Conservation (phyloP, 2,113 vertebrate species). For the Maccullochella peelii region DNA sequence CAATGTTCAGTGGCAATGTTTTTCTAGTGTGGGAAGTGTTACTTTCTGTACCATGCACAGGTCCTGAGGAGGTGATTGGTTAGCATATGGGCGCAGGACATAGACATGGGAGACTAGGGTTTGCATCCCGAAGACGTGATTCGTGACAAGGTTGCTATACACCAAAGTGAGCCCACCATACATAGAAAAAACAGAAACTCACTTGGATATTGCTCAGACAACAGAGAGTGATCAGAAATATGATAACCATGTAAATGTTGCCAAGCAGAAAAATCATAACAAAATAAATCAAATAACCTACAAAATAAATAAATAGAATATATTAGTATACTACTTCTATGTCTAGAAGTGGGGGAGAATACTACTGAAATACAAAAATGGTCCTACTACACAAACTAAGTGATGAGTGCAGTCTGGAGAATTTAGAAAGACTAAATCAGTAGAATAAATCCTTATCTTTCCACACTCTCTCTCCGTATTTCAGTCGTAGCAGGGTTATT, state of each 20-base stretch:
- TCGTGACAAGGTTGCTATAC: background rate
- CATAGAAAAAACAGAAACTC: too few species aligned
- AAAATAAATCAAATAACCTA: background rate
- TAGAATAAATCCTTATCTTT: conserved; percentile 34
- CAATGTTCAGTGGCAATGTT: background rate
- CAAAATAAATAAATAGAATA: background rate
- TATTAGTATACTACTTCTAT: background rate
- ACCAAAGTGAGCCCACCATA: background rate
- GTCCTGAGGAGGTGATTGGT: too few species aligned
- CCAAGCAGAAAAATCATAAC: background rate
- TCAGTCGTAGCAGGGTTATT: conserved; percentile 33
- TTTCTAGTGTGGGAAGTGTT: background rate
- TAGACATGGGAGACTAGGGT: too few species aligned
- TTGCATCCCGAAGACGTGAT: too few species aligned
- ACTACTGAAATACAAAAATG: background rate
- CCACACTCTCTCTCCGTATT: conserved; percentile 31
- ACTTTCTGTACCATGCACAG: too few species aligned
- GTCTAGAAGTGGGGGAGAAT: background rate
- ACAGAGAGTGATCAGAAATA: background rate
- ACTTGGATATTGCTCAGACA: background rate
- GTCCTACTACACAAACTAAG: background rate
- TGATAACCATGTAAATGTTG: background rate
- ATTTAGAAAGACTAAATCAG: conserved; percentile 34
- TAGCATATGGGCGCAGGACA: too few species aligned
- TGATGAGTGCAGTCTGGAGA: background rate